A percentile compares a stretch with the other conserved stretches of the same genome.
phyloP scores from a whole-genome alignment of 2,888 invertebrate genomes.

The Pollenia griseotomentosa region DNA sequence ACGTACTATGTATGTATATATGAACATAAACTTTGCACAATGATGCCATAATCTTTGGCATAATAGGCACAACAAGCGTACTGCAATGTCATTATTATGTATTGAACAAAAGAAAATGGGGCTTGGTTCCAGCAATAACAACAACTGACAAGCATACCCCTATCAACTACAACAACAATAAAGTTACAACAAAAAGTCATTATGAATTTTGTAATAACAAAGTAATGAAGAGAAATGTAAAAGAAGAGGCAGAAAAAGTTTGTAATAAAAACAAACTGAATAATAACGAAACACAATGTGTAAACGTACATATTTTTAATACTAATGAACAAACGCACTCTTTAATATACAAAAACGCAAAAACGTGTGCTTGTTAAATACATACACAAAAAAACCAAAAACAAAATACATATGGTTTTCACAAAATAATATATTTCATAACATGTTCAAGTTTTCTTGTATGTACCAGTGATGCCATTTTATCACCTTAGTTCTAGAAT shows the following conservation, averaged over 20 bases:
- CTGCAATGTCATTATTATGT: constrained; percentile 20
- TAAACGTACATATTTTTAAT: constrained; percentile 16
- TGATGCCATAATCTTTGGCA: constrained; percentile 54
- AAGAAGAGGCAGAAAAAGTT: background rate
- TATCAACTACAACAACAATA: background rate
- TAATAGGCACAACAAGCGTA: constrained; percentile 6
- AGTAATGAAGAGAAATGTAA: constrained; percentile 31
- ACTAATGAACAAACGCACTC: background rate
- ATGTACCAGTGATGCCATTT: too few species aligned
- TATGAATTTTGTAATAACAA: constrained; percentile 8
- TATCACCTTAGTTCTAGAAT: too few species aligned
- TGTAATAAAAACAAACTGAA: constrained; percentile 8
- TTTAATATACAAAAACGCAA: background rate
- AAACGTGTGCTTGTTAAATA: too few species aligned
- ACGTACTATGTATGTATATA: background rate
- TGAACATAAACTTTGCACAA: constrained; percentile 24
- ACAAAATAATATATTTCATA: background rate
- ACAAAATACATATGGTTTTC: background rate
- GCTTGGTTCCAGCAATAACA: constrained; percentile 36
- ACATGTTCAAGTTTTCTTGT: background rate
- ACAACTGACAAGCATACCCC: background rate
- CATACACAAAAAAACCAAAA: background rate
- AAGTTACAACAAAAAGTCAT: background rate
- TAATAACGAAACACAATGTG: background rate
- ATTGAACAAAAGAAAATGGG: constrained; percentile 51